Percentiles rank a stretch among this genome's conserved stretches.
phyloP scores from a whole-genome alignment of 2,113 vertebrate genomes.

The Vanacampus margaritifer region DNA sequence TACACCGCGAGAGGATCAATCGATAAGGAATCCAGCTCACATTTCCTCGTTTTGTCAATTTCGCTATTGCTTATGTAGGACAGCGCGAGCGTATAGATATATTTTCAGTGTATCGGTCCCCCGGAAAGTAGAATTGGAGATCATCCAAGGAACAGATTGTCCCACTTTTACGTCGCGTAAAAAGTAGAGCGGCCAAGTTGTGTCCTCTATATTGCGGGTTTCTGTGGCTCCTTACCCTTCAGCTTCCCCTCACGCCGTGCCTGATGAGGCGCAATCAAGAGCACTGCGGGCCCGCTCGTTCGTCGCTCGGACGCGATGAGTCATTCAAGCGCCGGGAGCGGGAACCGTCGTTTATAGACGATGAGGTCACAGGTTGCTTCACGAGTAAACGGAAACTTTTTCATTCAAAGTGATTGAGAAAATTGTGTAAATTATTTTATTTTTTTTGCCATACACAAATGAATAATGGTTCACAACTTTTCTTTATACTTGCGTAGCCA shows the following conservation, averaged over 20 bases:
- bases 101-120: slow-evolving; percentile 81
- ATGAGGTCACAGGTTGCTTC: background rate
- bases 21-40: slow-evolving; percentile 10
- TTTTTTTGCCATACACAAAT: too few relatives aligned
- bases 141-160: slow-evolving; percentile 81
- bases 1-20: slow-evolving; percentile 15
- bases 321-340: slow-evolving; percentile 26
- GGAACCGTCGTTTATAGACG: slow-evolving; percentile 13
- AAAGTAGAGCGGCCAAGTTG: slow-evolving; percentile 76
- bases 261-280: slow-evolving; percentile 24
- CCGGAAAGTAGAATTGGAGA: slow-evolving; percentile 80
- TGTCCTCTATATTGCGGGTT: slow-evolving; percentile 64
- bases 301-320: slow-evolving; percentile 35
- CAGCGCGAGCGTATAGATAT: slow-evolving; percentile 75
- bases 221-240: slow-evolving; percentile 56
- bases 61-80: slow-evolving; percentile 70
- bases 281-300: slow-evolving; percentile 23
- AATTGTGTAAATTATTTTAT: too few relatives aligned
- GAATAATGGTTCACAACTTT: too few relatives aligned
- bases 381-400: background rate
- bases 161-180: slow-evolving; percentile 74
- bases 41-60: slow-evolving; percentile 35
- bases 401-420: too few relatives aligned
- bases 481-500: too few relatives aligned
- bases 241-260: slow-evolving; percentile 39